Percentiles rank a stretch among this genome's conserved stretches.
Conservation (phyloP, 2,113 vertebrate species). For the Corydoras maculifer region DNA sequence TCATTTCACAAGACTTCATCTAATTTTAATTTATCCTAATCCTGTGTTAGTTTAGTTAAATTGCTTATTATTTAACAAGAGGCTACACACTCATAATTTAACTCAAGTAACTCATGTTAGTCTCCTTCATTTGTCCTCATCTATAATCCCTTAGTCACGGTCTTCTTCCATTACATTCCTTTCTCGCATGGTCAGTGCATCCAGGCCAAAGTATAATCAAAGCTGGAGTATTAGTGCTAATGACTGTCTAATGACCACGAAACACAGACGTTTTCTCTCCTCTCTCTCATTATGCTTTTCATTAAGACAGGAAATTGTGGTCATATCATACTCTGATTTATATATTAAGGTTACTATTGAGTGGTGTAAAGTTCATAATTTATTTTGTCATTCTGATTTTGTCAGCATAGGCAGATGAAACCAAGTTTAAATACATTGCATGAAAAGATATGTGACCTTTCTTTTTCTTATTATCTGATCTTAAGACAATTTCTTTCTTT, state of each 20-base stretch:
- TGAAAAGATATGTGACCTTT: too few relatives aligned
- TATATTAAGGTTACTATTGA: constrained; percentile 12
- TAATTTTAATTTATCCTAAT: neutral
- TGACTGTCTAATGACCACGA: constrained; percentile 32
- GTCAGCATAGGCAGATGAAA: too few relatives aligned
- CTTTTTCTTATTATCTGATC: too few relatives aligned
- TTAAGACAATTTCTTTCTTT: too few relatives aligned
- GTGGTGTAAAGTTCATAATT: constrained; percentile 11
- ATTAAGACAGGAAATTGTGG: constrained; percentile 33
- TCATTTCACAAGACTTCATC: neutral
- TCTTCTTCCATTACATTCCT: constrained; percentile 3
- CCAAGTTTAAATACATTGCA: too few relatives aligned
- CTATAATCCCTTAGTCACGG: constrained; percentile 14
- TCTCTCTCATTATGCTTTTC: constrained; percentile 32
- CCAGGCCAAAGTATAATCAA: constrained; percentile 27
- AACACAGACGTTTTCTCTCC: constrained; percentile 11
- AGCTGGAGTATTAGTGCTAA: constrained; percentile 19
- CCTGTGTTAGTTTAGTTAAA: neutral
- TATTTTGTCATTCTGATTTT: too few relatives aligned
- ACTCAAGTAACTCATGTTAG: neutral
- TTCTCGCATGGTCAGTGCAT: constrained; percentile 15
- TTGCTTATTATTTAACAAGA: constrained; percentile 2
- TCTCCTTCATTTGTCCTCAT: neutral
- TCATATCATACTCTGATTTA: constrained; percentile 29
- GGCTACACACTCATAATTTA: neutral